Evolutionary conservation across 2,113 vertebrate species (phyloP), one percentile per base, ranked within the genome.

Genomic region (Aphyosemion australe): DNA sequence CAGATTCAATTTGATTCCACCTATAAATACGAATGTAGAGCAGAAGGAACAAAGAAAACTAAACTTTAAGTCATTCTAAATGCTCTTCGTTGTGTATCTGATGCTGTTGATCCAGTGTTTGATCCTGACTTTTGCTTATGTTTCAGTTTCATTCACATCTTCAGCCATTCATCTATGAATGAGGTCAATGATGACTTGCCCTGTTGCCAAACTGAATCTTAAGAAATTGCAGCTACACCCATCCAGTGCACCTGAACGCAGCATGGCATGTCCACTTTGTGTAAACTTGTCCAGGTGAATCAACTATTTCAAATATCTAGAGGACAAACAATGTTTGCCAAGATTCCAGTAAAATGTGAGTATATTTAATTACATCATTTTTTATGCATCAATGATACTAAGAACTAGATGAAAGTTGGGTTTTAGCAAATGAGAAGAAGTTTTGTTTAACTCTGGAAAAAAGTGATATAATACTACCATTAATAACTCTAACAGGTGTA

Each of bases 201-300:
- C 34, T 37, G 34, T 37, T 37, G 34, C 34, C 7, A 37, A 37
- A 37, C 34, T 37, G 5, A 37, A 37, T 7, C 9, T 37, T 37
- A 37, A 37, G 34, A 10, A 37, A 8, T 37, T 37, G 6, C 34
- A 37, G 7, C 34, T 37, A 8, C 6, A 7, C 4, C 6, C 4
- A 37, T 7, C 34, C 4, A 37, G 34, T 1, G 5, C 65, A 57
- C 46, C 1, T 46, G 18, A 32, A 62, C 39, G 18, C 18, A 37
- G 15, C 34, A n/a, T 15, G 15, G 61, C 49, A 1, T 61, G 39
- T 70, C 34, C 11, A 60, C 61, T 82, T 76, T 77, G 62, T 84
- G 80, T 61, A 42, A 87, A 87, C 74, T 70, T 79, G 79, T 77
- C 72, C 64, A 54, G 59, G 48, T 76, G 52, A 61, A 61, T 11